Evolutionary conservation across 2,888 invertebrate species (phyloP).

Genomic region (Stenurella melanura): DNA sequence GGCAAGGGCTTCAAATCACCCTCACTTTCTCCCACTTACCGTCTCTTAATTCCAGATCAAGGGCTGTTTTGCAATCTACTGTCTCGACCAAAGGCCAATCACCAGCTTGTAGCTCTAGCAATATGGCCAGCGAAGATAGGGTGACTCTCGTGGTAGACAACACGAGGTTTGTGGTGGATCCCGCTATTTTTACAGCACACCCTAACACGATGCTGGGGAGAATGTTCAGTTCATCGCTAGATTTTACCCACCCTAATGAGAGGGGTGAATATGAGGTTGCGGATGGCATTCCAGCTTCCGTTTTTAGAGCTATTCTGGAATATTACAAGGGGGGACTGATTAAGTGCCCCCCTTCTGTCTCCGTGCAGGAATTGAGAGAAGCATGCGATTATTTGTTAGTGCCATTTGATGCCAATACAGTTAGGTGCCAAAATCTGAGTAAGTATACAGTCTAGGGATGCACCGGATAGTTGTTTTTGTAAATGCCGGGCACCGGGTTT

Average conservation of each 20-base stretch:
- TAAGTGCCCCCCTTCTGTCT: constrained; percentile 95
- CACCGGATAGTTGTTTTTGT: no score
- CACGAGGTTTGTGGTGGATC: constrained; percentile 93
- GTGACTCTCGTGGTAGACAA: constrained; percentile 97
- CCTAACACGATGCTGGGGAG: constrained; percentile 99
- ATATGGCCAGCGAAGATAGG: constrained; percentile 79
- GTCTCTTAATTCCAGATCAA: constrained; percentile 50
- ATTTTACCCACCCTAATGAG: constrained; percentile 95
- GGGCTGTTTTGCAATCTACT: constrained; percentile 51
- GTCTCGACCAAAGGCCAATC: constrained; percentile 16
- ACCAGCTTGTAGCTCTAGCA: constrained; percentile 10
- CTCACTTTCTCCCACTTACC: not conserved
- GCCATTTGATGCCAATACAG: constrained; percentile 96
- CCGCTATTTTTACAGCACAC: constrained; percentile 93
- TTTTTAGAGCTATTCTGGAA: constrained; percentile 96
- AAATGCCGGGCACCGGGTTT: no score
- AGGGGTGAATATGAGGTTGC: constrained; percentile 97
- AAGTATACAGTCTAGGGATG: no score
- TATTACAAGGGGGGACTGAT: constrained; percentile 94
- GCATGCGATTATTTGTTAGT: constrained; percentile 99
- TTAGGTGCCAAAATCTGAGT: constrained; percentile 97
- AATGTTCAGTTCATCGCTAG: constrained; percentile 95
- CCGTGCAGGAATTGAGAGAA: constrained; percentile 96
- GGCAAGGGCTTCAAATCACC: constrained; percentile 64
- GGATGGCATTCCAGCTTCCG: constrained; percentile 95